phyloP scores from a whole-genome alignment of 1,140 invertebrate genomes.

The Drosophila grimshawi region DNA sequence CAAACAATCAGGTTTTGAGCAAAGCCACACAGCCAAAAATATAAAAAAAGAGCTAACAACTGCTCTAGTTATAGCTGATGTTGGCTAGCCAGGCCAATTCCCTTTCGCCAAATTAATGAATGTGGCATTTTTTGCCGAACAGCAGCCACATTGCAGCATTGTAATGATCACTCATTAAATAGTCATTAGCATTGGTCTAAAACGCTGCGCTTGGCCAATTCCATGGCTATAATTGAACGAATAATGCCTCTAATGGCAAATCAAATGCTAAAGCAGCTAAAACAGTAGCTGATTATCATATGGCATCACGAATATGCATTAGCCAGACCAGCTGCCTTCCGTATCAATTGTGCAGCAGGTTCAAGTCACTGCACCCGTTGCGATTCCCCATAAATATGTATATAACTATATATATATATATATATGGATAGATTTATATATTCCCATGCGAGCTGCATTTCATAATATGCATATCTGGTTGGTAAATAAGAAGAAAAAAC shows the following conservation, averaged over 20 bases:
- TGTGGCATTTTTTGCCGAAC: neutral
- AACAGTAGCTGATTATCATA: slow-evolving; percentile 33
- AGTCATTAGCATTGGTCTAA: slow-evolving; percentile 39
- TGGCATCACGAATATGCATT: slow-evolving; percentile 49
- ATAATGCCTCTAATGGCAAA: slow-evolving; percentile 37
- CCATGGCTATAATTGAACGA: slow-evolving; percentile 41
- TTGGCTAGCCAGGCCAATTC: neutral
- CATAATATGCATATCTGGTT: neutral
- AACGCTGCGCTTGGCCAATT: slow-evolving; percentile 47
- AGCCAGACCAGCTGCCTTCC: slow-evolving; percentile 13
- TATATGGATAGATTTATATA: neutral
- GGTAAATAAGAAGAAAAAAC: too few relatives aligned
- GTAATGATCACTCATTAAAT: slow-evolving; percentile 48
- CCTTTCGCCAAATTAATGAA: slow-evolving; percentile 24
- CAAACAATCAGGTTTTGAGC: slow-evolving; percentile 12
- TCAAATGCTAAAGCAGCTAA: slow-evolving; percentile 21
- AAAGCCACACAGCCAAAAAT: neutral
- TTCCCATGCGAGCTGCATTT: neutral
- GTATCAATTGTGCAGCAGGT: slow-evolving; percentile 39
- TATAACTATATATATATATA: neutral
- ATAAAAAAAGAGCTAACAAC: neutral
- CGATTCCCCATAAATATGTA: neutral
- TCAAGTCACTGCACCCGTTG: slow-evolving; percentile 43
- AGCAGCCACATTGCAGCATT: slow-evolving; percentile 13
- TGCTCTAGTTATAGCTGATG: slow-evolving; percentile 5